Base-by-base conservation (phyloP, 2,113 vertebrate species). In the Labeo catla region DNA sequence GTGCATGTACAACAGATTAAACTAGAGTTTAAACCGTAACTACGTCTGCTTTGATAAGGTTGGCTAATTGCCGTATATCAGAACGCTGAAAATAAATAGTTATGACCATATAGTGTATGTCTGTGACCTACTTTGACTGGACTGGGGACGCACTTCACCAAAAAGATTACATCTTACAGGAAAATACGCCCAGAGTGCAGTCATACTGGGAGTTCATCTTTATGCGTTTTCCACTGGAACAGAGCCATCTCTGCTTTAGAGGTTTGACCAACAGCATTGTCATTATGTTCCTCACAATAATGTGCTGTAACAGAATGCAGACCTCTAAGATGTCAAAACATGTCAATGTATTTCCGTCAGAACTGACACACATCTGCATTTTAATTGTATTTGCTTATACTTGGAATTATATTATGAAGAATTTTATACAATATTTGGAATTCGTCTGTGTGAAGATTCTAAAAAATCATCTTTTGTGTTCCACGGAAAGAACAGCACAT, bases 111-210 rank as follows among this genome's bases (percentile, higher is more conserved):
- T 89, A 89, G 91, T 90, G 88, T 87, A 57, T 72, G 84, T 54
- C 39, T 86, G 61, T 92, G 92, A 93, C 93, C 91, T 93, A 93
- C 89, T 94, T 94, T 50, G 87, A 87, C 54, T 80, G 72, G 45
- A 84, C 87, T 81, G 86, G 86, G 84, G 85, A 80, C 89, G 76
- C 90, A 77, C 61, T 88, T 83, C 68, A 90, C 63, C 84, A 63
- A 68, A 49, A 63, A 83, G 84, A 83, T 86, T 88, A 89, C 84
- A 85, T 86, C 78, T 90, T 65, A 59, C 57, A 84, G 83, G 78
- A 86, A 86, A 86, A 81, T 61, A 83, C 86, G n/a, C 59, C 70
- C 72, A 63, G 54, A 81, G 50, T 81, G 66, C 34, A 81, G 78
- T 73, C 66, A 68, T 57, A 80, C 39, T 57, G 66, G 36, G 79